Evolutionary conservation across 2,113 vertebrate species (phyloP).

Genomic region (Archocentrus centrarchus): DNA sequence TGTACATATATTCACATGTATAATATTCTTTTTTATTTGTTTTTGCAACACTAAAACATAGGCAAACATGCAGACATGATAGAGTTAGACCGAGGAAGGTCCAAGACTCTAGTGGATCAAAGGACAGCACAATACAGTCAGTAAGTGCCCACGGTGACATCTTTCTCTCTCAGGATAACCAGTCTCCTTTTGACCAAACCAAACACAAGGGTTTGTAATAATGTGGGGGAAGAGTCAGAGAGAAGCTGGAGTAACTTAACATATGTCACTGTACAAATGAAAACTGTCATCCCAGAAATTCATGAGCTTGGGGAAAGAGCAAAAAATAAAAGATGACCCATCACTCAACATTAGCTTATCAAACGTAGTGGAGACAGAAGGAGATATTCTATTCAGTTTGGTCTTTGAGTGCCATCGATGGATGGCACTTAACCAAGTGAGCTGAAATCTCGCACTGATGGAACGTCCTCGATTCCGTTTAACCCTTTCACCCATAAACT

Average conservation of each 20-base stretch:
- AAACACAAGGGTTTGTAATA: not conserved
- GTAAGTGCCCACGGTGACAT: not conserved
- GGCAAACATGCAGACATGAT: not conserved
- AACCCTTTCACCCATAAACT: not conserved
- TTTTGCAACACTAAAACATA: not conserved
- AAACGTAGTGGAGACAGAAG: accelerated
- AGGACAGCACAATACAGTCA: not conserved
- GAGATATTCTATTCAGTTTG: constrained; percentile 8
- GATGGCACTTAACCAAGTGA: not conserved
- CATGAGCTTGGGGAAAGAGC: not conserved
- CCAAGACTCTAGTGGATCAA: not conserved
- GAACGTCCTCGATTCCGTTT: not conserved
- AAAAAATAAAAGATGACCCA: not conserved
- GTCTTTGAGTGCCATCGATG: not conserved
- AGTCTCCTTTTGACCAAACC: not conserved
- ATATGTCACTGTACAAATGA: not conserved
- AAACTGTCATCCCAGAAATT: not conserved
- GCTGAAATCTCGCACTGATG: not conserved
- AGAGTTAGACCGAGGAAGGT: not conserved
- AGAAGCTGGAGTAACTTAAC: not conserved
- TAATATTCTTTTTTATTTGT: too few relatives aligned
- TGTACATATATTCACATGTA: too few relatives aligned
- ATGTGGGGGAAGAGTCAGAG: not conserved
- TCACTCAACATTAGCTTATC: not conserved
- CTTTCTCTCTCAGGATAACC: not conserved